phyloP scores from a whole-genome alignment of 2,888 invertebrate genomes.

The Himalopsyche tibetana region DNA sequence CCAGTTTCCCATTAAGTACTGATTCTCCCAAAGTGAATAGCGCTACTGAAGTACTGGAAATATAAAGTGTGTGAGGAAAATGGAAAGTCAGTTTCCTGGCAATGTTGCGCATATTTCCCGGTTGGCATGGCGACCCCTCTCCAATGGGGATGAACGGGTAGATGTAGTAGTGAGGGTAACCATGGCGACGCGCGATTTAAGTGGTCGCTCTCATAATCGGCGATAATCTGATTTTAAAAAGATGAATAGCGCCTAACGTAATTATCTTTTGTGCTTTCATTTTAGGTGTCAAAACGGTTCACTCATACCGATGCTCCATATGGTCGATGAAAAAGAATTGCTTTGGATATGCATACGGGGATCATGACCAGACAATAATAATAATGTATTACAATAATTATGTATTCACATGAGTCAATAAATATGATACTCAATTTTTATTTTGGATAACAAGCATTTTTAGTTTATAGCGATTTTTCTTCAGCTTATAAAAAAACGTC shows the following conservation, averaged over 20 bases:
- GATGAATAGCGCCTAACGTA: background rate
- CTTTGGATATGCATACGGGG: too few relatives aligned
- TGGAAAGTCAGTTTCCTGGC: slow-evolving; percentile 41
- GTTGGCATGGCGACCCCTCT: slow-evolving; percentile 51
- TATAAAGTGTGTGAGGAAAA: slow-evolving; percentile 21
- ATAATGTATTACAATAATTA: too few relatives aligned
- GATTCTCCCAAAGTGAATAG: background rate
- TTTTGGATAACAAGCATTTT: too few relatives aligned
- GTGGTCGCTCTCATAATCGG: slow-evolving; percentile 21
- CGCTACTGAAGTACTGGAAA: slow-evolving; percentile 35
- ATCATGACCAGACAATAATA: too few relatives aligned
- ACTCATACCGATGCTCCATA: background rate
- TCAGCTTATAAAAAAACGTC: too few relatives aligned
- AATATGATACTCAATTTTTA: too few relatives aligned
- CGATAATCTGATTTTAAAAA: slow-evolving; percentile 39
- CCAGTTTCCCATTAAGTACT: background rate
- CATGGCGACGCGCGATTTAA: slow-evolving; percentile 15
- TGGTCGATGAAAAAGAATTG: background rate
- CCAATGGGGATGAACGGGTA: slow-evolving; percentile 24
- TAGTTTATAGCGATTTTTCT: too few relatives aligned
- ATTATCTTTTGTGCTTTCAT: background rate
- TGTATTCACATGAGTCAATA: too few relatives aligned
- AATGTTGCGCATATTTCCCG: slow-evolving; percentile 51
- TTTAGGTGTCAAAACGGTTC: background rate
- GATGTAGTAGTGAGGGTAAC: background rate